Conservation (phyloP, 2,797 vertebrate genomes). For the Ptychadena robeensis region DNA sequence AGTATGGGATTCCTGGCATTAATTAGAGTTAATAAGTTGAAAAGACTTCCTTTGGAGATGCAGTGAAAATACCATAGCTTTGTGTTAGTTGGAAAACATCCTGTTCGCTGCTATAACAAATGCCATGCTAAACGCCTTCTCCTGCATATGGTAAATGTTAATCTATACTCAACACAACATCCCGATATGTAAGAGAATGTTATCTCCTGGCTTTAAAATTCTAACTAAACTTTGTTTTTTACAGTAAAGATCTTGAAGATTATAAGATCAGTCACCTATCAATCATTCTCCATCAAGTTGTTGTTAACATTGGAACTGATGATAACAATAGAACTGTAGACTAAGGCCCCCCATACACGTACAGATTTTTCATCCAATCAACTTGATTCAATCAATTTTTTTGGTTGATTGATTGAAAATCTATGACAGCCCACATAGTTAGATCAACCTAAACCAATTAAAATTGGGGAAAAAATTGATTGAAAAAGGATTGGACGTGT, state of each 20-base stretch:
- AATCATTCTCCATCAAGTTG: not conserved
- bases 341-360: too few species aligned
- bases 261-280: not conserved
- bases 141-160: not conserved
- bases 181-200: not conserved
- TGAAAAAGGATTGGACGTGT: too few species aligned
- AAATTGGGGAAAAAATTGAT: too few species aligned
- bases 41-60: constrained; percentile 48
- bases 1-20: constrained; percentile 35
- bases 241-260: too few species aligned
- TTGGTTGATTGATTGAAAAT: too few species aligned
- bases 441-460: too few species aligned
- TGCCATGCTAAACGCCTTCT: not conserved
- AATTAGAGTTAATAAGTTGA: constrained; percentile 55
- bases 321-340: too few species aligned
- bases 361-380: too few species aligned
- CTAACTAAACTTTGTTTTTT: not conserved
- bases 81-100: constrained; percentile 43
- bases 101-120: constrained; percentile 30
- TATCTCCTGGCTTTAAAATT: too few species aligned
- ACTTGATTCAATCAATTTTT: too few species aligned
- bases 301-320: not conserved
- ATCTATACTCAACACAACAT: not conserved
- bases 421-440: too few species aligned
- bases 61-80: constrained; percentile 23